Percentiles rank a stretch among this genome's conserved stretches.
phyloP scores from a whole-genome alignment of 2,797 vertebrate species.

The Xenops minutus region DNA sequence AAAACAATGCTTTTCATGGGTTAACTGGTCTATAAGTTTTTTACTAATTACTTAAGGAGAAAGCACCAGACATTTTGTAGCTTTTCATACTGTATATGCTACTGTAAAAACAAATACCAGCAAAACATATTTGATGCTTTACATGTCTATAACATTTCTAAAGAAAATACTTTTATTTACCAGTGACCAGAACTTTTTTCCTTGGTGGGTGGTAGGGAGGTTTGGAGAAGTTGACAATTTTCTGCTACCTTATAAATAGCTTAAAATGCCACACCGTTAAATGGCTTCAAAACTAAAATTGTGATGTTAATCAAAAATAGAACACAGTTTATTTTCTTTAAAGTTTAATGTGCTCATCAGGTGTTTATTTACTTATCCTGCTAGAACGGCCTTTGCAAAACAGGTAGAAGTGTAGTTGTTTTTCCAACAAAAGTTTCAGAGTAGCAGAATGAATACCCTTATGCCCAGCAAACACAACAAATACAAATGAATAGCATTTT shows the following conservation, averaged over 20 bases:
- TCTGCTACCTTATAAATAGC: conserved; percentile 56
- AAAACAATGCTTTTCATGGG: conserved; percentile 60
- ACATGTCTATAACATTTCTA: conserved; percentile 40
- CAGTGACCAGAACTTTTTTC: conserved; percentile 33
- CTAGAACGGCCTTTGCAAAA: conserved; percentile 55
- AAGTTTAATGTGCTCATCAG: conserved; percentile 35
- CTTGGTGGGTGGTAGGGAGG: not conserved
- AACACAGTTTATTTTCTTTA: conserved; percentile 59
- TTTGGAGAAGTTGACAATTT: conserved; percentile 6
- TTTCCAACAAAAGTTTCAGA: conserved; percentile 66
- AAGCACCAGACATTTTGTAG: conserved; percentile 46
- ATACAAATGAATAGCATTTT: conserved; percentile 72
- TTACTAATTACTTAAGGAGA: conserved; percentile 35
- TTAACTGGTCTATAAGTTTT: conserved; percentile 64
- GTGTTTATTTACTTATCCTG: conserved; percentile 67
- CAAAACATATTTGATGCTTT: conserved; percentile 60
- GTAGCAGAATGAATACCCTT: conserved; percentile 66
- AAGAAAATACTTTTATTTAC: conserved; percentile 60
- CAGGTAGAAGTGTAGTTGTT: conserved; percentile 67
- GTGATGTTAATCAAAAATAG: conserved; percentile 51
- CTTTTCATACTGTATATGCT: conserved; percentile 46
- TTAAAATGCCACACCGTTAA: conserved; percentile 29
- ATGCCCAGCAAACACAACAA: conserved; percentile 70
- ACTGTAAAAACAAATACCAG: conserved; percentile 55
- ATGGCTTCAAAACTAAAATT: conserved; percentile 32